Percentiles rank a stretch among this genome's conserved stretches.
Conservation (phyloP, 2,888 invertebrate species). For the Latrodectus elegans region DNA sequence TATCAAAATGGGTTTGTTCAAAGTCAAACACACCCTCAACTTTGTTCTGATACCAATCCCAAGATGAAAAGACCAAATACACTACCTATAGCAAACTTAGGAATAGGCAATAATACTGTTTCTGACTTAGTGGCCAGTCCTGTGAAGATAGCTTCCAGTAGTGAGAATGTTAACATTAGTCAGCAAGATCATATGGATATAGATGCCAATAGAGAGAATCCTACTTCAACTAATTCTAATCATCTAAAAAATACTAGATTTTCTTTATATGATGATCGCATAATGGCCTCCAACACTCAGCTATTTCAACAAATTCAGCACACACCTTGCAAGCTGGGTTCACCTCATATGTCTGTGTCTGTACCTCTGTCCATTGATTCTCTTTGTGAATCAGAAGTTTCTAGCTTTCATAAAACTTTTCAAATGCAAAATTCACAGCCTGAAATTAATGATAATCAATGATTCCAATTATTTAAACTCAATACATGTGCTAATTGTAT, state of each 20-base stretch:
- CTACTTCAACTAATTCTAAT: constrained; percentile 66
- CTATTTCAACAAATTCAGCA: constrained; percentile 41
- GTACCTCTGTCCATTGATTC: constrained; percentile 66
- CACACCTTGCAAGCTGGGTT: constrained; percentile 47
- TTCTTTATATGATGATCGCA: constrained; percentile 90
- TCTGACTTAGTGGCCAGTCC: constrained; percentile 6
- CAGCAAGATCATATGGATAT: neutral
- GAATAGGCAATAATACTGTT: constrained; percentile 4
- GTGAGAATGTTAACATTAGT: constrained; percentile 18
- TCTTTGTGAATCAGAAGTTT: constrained; percentile 63
- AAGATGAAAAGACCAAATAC: constrained; percentile 65
- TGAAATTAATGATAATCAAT: constrained; percentile 52
- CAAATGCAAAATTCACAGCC: constrained; percentile 43
- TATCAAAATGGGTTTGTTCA: constrained; percentile 65
- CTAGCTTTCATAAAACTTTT: constrained; percentile 58
- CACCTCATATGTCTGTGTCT: constrained; percentile 65
- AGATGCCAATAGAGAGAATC: neutral
- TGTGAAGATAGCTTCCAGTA: constrained; percentile 17
- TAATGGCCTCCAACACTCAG: constrained; percentile 79
- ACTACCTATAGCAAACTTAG: constrained; percentile 41
- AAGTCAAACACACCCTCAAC: constrained; percentile 58
- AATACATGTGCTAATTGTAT: no score
- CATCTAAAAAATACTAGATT: constrained; percentile 78
- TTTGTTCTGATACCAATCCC: constrained; percentile 38
- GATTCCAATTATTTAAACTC: constrained; percentile 10